Evolutionary conservation across 1,140 invertebrate species (phyloP).

Genomic region (Drosophila kikkawai): DNA sequence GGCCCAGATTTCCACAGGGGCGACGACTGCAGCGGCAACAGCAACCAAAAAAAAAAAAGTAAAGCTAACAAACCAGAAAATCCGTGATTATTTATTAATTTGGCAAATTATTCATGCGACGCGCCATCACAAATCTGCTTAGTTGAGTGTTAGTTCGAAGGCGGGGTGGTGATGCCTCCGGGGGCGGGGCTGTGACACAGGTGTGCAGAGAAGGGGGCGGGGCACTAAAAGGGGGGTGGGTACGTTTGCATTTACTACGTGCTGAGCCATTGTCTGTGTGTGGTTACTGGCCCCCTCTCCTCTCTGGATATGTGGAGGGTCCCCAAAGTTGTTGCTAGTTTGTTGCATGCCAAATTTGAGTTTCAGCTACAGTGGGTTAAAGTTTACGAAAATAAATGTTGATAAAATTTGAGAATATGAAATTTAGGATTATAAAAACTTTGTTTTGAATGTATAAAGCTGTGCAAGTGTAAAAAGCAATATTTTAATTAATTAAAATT

Average conservation of each 20-base stretch:
- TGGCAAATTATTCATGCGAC: conserved; percentile 79
- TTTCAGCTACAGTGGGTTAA: conserved; percentile 5
- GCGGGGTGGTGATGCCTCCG: not conserved
- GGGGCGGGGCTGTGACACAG: conserved; percentile 1
- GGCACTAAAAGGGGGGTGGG: not conserved
- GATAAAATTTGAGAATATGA: not conserved
- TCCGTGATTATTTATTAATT: conserved; percentile 82
- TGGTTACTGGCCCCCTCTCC: not conserved
- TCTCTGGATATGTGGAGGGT: conserved; percentile 4
- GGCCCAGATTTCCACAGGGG: conserved; percentile 14
- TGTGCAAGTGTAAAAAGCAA: not conserved
- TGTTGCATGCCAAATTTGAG: conserved; percentile 45
- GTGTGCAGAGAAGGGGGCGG: conserved; percentile 1
- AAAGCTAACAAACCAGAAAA: conserved; percentile 75
- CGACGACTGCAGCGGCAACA: conserved; percentile 8
- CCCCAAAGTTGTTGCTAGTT: conserved; percentile 46
- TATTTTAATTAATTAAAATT: not conserved
- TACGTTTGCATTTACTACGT: conserved; percentile 32
- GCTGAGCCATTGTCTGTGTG: conserved; percentile 40
- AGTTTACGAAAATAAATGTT: not conserved
- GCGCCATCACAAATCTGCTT: conserved; percentile 68
- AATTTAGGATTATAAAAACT: not conserved
- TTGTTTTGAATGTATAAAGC: not conserved
- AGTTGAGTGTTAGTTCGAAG: conserved; percentile 58
- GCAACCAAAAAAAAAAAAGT: conserved; percentile 35